These are phyloP conservation scores for Heliothis virescens DNA, from an alignment of 1,140 invertebrate genomes.

Conservation along the genomic window DNA sequence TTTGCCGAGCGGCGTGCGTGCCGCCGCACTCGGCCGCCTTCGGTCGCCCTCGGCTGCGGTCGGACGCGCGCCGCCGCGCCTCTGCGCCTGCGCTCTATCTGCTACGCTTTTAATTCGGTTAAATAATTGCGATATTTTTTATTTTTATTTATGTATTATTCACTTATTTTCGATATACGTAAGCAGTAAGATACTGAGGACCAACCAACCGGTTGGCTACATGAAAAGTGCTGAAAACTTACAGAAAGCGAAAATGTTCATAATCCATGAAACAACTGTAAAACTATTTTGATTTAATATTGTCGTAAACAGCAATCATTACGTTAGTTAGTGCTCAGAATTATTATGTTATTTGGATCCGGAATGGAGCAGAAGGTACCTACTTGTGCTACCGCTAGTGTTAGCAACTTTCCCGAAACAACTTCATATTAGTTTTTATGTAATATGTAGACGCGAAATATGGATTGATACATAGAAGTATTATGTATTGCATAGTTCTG, in stretches of 20 bases:
- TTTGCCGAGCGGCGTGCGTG: neutral
- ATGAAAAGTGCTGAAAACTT: slow-evolving; percentile 1
- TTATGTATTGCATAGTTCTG: no score
- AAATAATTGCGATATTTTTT: slow-evolving; percentile 10
- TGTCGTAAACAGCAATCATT: neutral
- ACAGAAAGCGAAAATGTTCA: neutral
- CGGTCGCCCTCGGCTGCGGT: slow-evolving; percentile 32
- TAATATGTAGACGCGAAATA: no score
- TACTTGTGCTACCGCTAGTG: no score
- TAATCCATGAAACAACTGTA: neutral
- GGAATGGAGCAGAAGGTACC: neutral
- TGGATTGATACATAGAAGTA: no score
- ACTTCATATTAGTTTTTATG: neutral
- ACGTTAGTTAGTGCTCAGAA: neutral
- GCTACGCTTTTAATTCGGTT: slow-evolving; percentile 3
- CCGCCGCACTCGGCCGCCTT: slow-evolving; percentile 1
- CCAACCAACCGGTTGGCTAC: no score
- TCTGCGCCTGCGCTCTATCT: slow-evolving; percentile 10
- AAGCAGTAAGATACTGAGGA: no score
- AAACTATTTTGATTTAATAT: slow-evolving; percentile 1
- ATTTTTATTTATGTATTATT: neutral
- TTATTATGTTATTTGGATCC: neutral
- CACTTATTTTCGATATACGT: neutral
- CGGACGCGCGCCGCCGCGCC: slow-evolving; percentile 13
- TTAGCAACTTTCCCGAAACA: neutral